Percentiles rank a stretch among this genome's conserved stretches.
phyloP scores from a whole-genome alignment of 2,113 vertebrate species.

The Muscicapa adusta region DNA sequence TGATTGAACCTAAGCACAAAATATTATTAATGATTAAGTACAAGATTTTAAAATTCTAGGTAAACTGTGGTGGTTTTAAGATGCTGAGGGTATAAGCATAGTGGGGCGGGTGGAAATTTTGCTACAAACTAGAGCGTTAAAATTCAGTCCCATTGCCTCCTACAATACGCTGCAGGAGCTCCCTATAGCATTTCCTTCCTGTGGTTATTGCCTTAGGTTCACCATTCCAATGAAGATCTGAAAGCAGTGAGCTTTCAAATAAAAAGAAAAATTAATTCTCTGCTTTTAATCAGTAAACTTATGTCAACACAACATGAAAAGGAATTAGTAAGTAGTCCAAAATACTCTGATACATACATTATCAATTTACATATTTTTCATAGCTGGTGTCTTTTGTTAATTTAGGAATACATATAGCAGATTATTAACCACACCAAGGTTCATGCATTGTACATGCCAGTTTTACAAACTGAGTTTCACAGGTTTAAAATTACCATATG shows the following conservation, averaged over 20 bases:
- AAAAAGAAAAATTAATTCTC: not conserved
- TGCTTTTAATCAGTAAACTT: slow-evolving; percentile 22
- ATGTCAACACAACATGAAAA: slow-evolving; percentile 20
- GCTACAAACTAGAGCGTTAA: not conserved
- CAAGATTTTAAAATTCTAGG: not conserved
- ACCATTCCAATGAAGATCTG: not conserved
- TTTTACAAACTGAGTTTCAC: not conserved
- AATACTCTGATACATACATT: not conserved
- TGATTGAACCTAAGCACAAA: not conserved
- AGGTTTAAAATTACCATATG: not conserved
- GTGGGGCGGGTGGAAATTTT: accelerated
- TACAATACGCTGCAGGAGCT: not conserved
- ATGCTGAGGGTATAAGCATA: not conserved
- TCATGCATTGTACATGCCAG: not conserved
- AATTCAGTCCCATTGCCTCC: not conserved
- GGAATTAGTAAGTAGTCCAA: not conserved
- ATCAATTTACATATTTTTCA: not conserved
- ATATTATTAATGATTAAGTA: not conserved
- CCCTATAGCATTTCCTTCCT: not conserved
- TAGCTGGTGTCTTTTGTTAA: not conserved
- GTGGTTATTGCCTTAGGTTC: not conserved
- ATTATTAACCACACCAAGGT: not conserved
- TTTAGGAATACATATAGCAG: not conserved
- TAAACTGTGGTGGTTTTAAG: not conserved
- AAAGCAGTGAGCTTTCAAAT: not conserved